Conservation (phyloP, 2,888 invertebrate genomes). For the Lathronympha strigana region DNA sequence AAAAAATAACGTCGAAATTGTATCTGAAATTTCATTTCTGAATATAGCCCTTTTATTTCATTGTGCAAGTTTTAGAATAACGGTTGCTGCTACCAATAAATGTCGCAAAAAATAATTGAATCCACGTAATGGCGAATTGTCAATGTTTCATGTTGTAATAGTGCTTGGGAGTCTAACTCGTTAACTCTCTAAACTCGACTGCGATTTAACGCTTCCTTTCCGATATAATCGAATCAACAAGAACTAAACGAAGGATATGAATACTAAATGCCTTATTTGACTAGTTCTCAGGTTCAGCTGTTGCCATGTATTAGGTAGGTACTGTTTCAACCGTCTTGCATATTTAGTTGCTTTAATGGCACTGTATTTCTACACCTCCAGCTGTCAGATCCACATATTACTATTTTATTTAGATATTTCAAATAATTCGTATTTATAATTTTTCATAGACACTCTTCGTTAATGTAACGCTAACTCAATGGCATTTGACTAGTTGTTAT, state of each 20-base stretch:
- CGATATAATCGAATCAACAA: slow-evolving; percentile 36
- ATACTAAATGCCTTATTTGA: slow-evolving; percentile 38
- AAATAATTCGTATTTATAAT: neutral
- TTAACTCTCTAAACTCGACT: slow-evolving; percentile 27
- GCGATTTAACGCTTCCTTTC: slow-evolving; percentile 26
- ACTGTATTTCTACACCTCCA: neutral
- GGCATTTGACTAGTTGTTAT: neutral
- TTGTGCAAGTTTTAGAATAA: slow-evolving; percentile 3
- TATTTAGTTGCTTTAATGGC: neutral
- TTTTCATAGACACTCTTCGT: neutral
- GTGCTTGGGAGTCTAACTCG: slow-evolving; percentile 34
- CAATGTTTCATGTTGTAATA: slow-evolving; percentile 37
- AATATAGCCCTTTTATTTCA: neutral
- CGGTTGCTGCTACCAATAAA: slow-evolving; percentile 16
- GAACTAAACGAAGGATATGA: slow-evolving; percentile 28
- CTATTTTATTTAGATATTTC: neutral
- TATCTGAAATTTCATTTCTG: neutral
- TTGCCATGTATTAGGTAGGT: neutral
- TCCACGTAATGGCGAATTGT: slow-evolving; percentile 29
- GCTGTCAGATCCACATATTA: neutral
- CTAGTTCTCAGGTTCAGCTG: slow-evolving; percentile 14
- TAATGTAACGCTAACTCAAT: neutral
- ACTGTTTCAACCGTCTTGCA: slow-evolving; percentile 5
- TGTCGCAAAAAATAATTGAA: slow-evolving; percentile 35
- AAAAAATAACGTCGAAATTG: neutral